Conservation (phyloP, 2,113 vertebrate species). For the Burhinus bistriatus region DNA sequence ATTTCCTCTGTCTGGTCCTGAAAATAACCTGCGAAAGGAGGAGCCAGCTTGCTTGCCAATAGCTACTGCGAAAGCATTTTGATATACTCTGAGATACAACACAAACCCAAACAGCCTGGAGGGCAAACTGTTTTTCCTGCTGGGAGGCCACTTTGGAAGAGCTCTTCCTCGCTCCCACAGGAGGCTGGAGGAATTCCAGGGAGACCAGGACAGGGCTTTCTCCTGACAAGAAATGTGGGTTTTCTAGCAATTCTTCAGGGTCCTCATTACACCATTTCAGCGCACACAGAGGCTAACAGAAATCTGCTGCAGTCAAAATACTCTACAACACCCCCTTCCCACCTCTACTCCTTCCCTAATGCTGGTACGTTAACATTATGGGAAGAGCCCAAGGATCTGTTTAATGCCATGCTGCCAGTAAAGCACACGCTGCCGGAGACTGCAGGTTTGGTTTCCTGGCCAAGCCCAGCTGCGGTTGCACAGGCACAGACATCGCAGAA, state of each 20-base stretch:
- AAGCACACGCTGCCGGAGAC: accelerated
- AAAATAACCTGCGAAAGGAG: not conserved
- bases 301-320: not conserved
- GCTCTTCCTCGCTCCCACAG: not conserved
- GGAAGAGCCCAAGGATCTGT: not conserved
- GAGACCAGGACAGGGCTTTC: not conserved
- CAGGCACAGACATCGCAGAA: not conserved
- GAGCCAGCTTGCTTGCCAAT: not conserved
- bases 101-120: not conserved
- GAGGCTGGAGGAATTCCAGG: not conserved
- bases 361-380: accelerated
- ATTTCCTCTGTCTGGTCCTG: not conserved
- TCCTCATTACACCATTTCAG: not conserved
- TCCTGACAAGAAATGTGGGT: not conserved
- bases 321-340: not conserved
- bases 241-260: not conserved
- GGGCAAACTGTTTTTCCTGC: not conserved
- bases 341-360: not conserved
- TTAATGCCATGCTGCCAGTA: accelerated
- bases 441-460: not conserved
- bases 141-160: not conserved
- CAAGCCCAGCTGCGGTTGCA: not conserved
- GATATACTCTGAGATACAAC: not conserved
- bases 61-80: not conserved
- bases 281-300: not conserved